Evolutionary conservation across 2,888 invertebrate species (phyloP), one percentile per base, ranked within the genome.

Genomic region (Cephus nigrinus): DNA sequence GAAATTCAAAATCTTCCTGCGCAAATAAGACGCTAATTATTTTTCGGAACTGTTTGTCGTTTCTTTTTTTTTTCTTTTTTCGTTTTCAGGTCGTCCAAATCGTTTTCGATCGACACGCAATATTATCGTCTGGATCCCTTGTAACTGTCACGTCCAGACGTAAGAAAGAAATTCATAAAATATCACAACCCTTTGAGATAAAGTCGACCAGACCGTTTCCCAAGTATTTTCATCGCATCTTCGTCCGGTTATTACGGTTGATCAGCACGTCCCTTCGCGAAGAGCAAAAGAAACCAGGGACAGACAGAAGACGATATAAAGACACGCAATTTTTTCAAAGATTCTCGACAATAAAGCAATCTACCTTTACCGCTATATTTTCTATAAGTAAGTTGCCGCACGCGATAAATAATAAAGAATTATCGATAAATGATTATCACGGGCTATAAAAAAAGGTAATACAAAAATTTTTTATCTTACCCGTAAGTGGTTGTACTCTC

Each of bases 401-500:
- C 23, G 23, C 9, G 40, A 55, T 23, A 55, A 55, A 0, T 23
- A 15, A 55, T 55, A 23, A 23, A 23, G 23, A 15, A 55, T 55
- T 55, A 55, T 55, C 2, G 40, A 55, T 55, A 55, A 55, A 55
- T 4, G 23, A 55, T 55, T 55, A 55, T 9, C 23, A 55, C 40
- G 40, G 40, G 40, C 5, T 23, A 55, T 23, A 55, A 23, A 23
- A 1, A 23, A 9, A 23, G 23, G 40, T 23, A 23, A 23, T 23
- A 55, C 15, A 55, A 23, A 2, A 0, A 15, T 1, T 55, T 9
- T 5, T 30, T 23, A 23, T 81, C 87, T 88, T 79, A 88, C 88
- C 86, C 84, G 76, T 81, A 84, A 12, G 84, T 73, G 32, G 80
- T 76, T 75, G 81, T 81, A 72, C 82, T 87, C 78, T 88, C 88